A percentile compares a stretch with the other conserved stretches of the same genome.
phyloP scores from a whole-genome alignment of 2,888 invertebrate species.

The Leuctra nigra region DNA sequence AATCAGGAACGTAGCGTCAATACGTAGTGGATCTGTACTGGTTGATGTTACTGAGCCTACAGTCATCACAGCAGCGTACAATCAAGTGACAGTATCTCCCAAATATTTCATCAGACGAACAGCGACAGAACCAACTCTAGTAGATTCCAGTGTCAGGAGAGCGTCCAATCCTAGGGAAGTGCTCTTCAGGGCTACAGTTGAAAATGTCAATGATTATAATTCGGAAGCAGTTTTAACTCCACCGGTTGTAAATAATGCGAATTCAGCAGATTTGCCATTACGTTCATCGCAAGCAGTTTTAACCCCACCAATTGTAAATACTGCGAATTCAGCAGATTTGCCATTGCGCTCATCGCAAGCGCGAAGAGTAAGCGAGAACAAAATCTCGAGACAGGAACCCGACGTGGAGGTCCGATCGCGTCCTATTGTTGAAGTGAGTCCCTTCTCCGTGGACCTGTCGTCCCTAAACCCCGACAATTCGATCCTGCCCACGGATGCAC shows the following conservation, averaged over 20 bases:
- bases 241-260: no score
- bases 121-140: not conserved
- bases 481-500: conserved; percentile 20
- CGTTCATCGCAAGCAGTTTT: not conserved
- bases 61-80: no score
- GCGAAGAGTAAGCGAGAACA: not conserved
- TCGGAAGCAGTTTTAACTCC: no score
- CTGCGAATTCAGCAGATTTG: no score
- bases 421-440: not conserved
- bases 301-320: no score
- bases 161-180: no score
- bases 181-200: conserved; percentile 1
- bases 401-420: not conserved
- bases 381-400: not conserved
- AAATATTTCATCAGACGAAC: not conserved
- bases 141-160: no score
- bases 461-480: conserved; percentile 20
- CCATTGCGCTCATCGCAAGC: not conserved
- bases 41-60: no score
- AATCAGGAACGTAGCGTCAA: no score
- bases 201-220: not conserved
- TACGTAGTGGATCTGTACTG: no score
- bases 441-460: conserved; percentile 3
- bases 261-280: no score
- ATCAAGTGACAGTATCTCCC: not conserved